These are phyloP conservation scores for Pristionchus entomophagus DNA, from an alignment of 2,888 invertebrate species.

Conservation along the genomic window DNA sequence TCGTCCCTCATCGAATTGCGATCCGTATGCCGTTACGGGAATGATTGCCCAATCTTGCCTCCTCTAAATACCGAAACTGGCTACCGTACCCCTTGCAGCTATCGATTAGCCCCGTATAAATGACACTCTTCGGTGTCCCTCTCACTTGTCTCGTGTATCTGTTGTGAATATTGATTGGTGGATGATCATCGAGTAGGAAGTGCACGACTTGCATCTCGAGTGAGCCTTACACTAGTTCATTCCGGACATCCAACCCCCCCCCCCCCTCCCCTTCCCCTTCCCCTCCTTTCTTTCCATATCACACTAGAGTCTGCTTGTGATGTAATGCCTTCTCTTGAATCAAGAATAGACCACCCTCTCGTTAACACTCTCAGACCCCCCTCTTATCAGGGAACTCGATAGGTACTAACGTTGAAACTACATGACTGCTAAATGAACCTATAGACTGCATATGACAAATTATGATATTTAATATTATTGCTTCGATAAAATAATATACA, in stretches of 20 bases:
- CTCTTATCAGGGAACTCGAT: neutral
- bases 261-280: neutral
- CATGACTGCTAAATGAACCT: neutral
- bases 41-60: slow-evolving; percentile 63
- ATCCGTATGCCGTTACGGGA: slow-evolving; percentile 68
- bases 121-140: neutral
- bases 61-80: slow-evolving; percentile 22
- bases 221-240: slow-evolving; percentile 41
- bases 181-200: slow-evolving; percentile 28
- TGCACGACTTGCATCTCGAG: neutral
- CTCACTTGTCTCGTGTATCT: neutral
- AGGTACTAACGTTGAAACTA: neutral
- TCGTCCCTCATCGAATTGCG: slow-evolving; percentile 74
- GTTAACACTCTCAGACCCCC: neutral
- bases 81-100: neutral
- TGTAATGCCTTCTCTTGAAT: slow-evolving; percentile 18
- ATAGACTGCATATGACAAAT: neutral
- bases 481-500: neutral
- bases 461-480: neutral
- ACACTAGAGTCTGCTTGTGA: slow-evolving; percentile 25
- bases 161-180: slow-evolving; percentile 32
- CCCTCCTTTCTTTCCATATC: slow-evolving; percentile 10
- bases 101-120: slow-evolving; percentile 14
- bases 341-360: neutral
- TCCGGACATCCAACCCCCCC: slow-evolving; percentile 23